phyloP scores from a whole-genome alignment of 2,113 vertebrate genomes.

The Corydoras sp. region DNA sequence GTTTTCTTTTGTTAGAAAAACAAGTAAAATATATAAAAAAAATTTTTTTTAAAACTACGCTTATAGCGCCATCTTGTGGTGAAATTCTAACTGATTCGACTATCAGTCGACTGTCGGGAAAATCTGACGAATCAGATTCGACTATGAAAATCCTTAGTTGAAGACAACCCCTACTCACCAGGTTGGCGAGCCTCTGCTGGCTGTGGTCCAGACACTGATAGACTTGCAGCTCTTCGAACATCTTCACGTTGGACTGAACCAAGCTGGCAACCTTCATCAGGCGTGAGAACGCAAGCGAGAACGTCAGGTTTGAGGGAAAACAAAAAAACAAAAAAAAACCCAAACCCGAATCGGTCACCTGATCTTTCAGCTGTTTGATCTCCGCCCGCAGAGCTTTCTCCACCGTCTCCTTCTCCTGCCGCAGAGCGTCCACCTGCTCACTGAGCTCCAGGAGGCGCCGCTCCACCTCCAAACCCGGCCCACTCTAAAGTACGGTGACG shows the following conservation, averaged over 20 bases:
- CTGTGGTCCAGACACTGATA: constrained; percentile 43
- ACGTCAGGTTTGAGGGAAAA: neutral
- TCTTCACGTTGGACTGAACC: constrained; percentile 45
- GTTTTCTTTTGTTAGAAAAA: too few species aligned
- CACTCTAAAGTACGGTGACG: constrained; percentile 34
- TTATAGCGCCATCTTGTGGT: too few species aligned
- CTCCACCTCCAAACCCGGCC: constrained; percentile 38
- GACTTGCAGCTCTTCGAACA: constrained; percentile 51
- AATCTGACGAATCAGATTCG: too few species aligned
- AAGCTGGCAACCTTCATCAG: constrained; percentile 37
- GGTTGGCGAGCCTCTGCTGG: constrained; percentile 46
- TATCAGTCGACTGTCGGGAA: too few species aligned
- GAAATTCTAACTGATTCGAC: too few species aligned
- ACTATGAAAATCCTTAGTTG: too few species aligned
- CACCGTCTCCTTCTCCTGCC: constrained; percentile 43
- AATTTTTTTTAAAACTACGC: too few species aligned
- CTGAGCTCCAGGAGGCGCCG: constrained; percentile 50
- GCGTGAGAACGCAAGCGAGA: neutral
- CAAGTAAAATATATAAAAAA: too few species aligned
- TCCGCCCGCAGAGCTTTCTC: constrained; percentile 45
- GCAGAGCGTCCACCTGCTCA: constrained; percentile 39
- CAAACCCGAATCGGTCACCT: constrained; percentile 33
- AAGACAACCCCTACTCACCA: constrained; percentile 36
- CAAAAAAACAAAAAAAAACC: neutral
- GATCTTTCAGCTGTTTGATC: constrained; percentile 46